Evolutionary conservation across 2,888 invertebrate genomes (phyloP).

Genomic region (Ditylenchus weischeri): DNA sequence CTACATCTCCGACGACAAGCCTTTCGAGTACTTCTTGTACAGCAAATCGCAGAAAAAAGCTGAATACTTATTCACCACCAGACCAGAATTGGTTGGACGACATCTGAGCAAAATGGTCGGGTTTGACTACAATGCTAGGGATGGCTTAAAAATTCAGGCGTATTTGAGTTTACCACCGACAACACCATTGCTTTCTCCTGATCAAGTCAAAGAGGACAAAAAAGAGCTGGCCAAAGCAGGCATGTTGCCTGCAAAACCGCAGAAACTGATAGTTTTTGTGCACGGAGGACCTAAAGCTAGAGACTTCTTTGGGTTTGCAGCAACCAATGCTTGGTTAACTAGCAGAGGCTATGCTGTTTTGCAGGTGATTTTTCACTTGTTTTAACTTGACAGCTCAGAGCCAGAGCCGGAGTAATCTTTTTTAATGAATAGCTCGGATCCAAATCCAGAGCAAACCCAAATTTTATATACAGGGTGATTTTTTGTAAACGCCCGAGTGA

Average conservation of each 20-base stretch:
- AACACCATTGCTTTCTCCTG: conserved; percentile 39
- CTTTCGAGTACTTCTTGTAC: conserved; percentile 51
- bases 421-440: no score
- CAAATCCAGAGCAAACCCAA: no score
- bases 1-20: conserved; percentile 53
- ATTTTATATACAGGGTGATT: no score
- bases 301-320: conserved; percentile 52
- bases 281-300: conserved; percentile 57
- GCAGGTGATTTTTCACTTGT: conserved; percentile 35
- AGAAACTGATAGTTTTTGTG: conserved; percentile 53
- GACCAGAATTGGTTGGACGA: conserved; percentile 47
- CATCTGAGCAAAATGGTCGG: conserved; percentile 52
- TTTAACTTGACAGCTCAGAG: no score
- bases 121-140: conserved; percentile 55
- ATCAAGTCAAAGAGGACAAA: conserved; percentile 47
- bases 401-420: no score
- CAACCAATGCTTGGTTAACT: conserved; percentile 54
- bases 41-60: conserved; percentile 42
- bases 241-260: conserved; percentile 50
- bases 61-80: conserved; percentile 51
- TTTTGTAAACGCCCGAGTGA: no score
- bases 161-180: conserved; percentile 54
- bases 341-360: conserved; percentile 56
- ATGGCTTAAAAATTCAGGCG: conserved; percentile 55
- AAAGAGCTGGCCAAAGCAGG: conserved; percentile 50